Base-by-base conservation (phyloP, 2,888 invertebrate genomes). In the Caenorhabditis afra region DNA sequence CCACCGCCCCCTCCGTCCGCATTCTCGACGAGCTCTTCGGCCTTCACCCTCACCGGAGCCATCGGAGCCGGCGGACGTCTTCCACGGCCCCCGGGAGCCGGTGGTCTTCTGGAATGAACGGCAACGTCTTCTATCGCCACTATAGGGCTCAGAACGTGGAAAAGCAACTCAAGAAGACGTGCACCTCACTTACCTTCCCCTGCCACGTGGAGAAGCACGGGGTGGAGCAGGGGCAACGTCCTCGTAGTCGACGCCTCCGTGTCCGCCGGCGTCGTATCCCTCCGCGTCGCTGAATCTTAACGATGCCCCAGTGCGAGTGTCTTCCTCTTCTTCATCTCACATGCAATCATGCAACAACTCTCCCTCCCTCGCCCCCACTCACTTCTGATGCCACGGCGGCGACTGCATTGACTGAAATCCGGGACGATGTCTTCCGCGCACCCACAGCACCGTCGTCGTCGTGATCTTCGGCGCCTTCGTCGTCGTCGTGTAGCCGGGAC, bases 201-300 rank as follows among this genome's bases (percentile, higher is more conserved):
- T 16, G 11, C 49, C 39, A n/a, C 62, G 23, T 18, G 61, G 41
- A 8, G 39, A 49, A n/a, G n/a, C n/a, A n/a, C n/a, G n/a, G 3
- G 66, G 66, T 2, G 55, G 65, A 12, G 57, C 18, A 22, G 12
- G 0, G 18, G 4, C 53, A 0, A 39, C 59, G 5, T 52, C 58
- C 16, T 58, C 58, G 29, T 41, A 57, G 12, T 64, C 29, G 50
- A 47, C 62, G 8, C 35, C 35, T 37, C 66, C 65, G 8, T 59
- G 39, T 1, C 37, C 74, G 10, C 37, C 74, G 10, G 37, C 23
- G 8, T 67, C 62, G 52, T 62, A 55, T 20, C 57, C 62, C 35
- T 67, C 75, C 23, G 55, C 62, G n/a, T 75, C 75, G 57, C 75
- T 75, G 67, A 61, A 75, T 59, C 74, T 75, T 59, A 75, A 75